Conservation (phyloP, 2,797 vertebrate genomes). For the Alauda arvensis region DNA sequence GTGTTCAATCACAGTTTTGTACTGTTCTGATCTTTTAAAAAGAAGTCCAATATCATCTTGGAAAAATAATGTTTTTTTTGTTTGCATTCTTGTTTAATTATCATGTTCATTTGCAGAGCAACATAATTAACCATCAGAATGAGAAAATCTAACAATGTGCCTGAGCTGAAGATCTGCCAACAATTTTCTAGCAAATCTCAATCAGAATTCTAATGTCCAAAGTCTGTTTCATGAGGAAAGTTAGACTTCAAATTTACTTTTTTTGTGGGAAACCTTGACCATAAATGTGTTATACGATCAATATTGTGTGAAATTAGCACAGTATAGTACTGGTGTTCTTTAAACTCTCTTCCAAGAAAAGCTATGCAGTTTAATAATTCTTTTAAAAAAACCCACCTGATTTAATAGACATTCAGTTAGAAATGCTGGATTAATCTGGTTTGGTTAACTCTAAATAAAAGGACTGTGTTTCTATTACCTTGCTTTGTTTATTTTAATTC, state of each 20-base stretch:
- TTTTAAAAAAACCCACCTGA: background rate
- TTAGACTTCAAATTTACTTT: conserved; percentile 4
- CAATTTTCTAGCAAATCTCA: conserved; percentile 7
- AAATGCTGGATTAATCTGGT: background rate
- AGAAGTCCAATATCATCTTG: background rate
- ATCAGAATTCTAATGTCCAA: conserved; percentile 1
- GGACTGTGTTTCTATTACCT: background rate
- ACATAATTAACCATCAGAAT: conserved; percentile 19
- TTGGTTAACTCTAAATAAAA: background rate
- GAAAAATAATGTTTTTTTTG: background rate
- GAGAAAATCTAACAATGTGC: background rate
- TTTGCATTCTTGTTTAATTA: background rate
- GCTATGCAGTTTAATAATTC: background rate
- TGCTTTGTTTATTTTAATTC: background rate
- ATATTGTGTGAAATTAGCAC: conserved; percentile 5
- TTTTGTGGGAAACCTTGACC: background rate
- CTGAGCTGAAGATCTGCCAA: conserved; percentile 25
- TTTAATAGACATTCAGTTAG: background rate
- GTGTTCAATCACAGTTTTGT: background rate
- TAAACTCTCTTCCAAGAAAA: background rate
- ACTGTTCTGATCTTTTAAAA: background rate
- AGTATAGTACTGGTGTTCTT: background rate
- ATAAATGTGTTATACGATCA: background rate
- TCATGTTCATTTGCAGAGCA: background rate
- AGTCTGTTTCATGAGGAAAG: conserved; percentile 2